These are phyloP conservation scores for Stenodema calcarata DNA, from an alignment of 2,888 invertebrate species.

Conservation along the genomic window DNA sequence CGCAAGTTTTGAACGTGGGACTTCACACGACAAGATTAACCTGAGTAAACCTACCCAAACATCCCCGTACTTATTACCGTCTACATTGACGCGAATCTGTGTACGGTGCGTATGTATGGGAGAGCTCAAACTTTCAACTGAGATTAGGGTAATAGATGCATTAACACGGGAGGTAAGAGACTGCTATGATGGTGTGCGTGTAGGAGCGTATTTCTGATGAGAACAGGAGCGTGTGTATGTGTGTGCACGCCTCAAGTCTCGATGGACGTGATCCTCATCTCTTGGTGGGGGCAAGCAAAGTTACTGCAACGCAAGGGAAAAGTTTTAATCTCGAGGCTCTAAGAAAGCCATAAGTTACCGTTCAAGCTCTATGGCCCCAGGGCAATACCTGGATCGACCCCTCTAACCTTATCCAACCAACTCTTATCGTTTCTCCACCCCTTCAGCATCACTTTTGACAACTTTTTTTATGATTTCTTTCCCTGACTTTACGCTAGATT, in stretches of 20 bases:
- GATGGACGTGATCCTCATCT: not conserved
- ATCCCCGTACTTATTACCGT: not conserved
- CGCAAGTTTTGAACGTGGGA: not conserved
- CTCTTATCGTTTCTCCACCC: not conserved
- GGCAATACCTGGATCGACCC: not conserved
- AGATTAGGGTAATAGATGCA: not conserved
- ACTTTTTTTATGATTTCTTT: slow-evolving; percentile 1
- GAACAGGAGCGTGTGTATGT: not conserved
- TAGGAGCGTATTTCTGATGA: not conserved
- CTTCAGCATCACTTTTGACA: not conserved
- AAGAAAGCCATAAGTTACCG: not conserved
- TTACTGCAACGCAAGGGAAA: not conserved
- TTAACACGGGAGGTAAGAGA: not conserved
- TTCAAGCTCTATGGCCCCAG: not conserved
- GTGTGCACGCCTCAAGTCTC: not conserved
- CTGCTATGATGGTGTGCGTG: not conserved
- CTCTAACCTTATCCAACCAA: not conserved
- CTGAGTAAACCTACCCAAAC: not conserved
- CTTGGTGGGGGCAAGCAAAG: not conserved
- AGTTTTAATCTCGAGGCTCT: not conserved
- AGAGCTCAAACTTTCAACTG: not conserved
- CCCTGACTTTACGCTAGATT: not conserved
- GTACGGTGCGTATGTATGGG: not conserved
- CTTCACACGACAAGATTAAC: not conserved
- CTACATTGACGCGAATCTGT: not conserved